These are phyloP conservation scores for Calidris pugnax DNA, from an alignment of 2,113 vertebrate genomes.

Conservation along the genomic window DNA sequence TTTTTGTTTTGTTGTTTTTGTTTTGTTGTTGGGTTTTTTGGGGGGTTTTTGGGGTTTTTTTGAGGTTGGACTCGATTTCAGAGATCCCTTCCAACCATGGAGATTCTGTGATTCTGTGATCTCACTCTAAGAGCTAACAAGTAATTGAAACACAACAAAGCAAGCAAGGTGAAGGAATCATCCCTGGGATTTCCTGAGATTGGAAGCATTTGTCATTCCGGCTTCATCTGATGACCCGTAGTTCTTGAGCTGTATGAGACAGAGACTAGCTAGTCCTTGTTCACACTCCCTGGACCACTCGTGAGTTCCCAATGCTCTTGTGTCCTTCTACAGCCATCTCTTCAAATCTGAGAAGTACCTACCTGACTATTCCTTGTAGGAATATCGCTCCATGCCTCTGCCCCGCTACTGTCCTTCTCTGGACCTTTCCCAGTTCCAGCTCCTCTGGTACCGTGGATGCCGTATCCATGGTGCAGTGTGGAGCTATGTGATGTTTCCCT, in stretches of 20 bases:
- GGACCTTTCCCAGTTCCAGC: neutral
- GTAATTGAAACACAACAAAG: neutral
- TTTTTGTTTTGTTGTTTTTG: too few species aligned
- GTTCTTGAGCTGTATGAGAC: neutral
- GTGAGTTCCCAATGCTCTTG: neutral
- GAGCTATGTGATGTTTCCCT: neutral
- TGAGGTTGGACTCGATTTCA: too few species aligned
- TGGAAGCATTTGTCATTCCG: neutral
- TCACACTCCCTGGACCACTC: neutral
- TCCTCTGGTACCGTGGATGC: rapidly evolving
- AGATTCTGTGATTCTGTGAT: too few species aligned
- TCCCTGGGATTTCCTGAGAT: neutral
- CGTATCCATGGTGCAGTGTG: neutral
- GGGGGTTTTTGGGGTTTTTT: too few species aligned
- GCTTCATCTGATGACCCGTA: neutral
- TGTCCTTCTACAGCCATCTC: neutral
- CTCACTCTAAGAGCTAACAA: neutral
- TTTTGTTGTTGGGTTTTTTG: too few species aligned
- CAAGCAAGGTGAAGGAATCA: neutral
- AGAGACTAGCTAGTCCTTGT: neutral
- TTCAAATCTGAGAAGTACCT: neutral
- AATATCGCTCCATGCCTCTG: neutral
- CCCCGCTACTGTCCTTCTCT: neutral
- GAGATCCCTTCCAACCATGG: too few species aligned
- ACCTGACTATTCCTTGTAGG: neutral